Base-by-base conservation (phyloP, 1,140 invertebrate species). In the Drosophila insularis region DNA sequence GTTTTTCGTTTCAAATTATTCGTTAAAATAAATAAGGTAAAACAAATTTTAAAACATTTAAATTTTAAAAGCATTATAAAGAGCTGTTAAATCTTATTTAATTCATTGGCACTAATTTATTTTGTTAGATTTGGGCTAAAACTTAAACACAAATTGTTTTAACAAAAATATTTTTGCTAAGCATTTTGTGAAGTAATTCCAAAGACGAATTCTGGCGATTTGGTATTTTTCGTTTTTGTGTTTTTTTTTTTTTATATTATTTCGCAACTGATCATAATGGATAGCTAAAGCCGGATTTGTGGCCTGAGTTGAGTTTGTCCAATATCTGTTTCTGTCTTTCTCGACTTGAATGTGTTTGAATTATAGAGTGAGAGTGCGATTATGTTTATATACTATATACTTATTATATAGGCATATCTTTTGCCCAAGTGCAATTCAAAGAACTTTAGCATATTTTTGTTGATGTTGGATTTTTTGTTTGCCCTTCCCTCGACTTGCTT, bases 281-380 rank as follows among this genome's bases (percentile, higher is more conserved):
- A 19, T 19, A 50, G 43, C 17, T 50, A 50, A 50, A 50, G 43
- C 43, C 43, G 43, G 43, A 50, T 50, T 50, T 19, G 43, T 50
- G 43, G 43, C 43, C 43, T 8, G 43, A 17, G 17, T 46, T 46
- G 43, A 37, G 35, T 19, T 46, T 10, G 14, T 8, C n/a, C n/a
- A n/a, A n/a, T n/a, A n/a, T 8, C 17, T 43, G 6, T 43, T 43
- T 43, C 3, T 46, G 2, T 17, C 5, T 43, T 14, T 43, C 14
- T 17, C 13, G 40, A 43, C 40, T 43, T 46, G 17, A 46, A 46
- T 46, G 17, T 14, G 6, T 43, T 43, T 43, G 1, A 23, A 43
- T 43, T 43, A 17, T 43, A 17, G 6, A 43, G 40, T 11, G 35
- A 43, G 40, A 5, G 40, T 14, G 43, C 14, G 39, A 13, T 40